These are phyloP conservation scores for Corythornis madagascariensis DNA, from an alignment of 2,113 vertebrate species.

Conservation along the genomic window DNA sequence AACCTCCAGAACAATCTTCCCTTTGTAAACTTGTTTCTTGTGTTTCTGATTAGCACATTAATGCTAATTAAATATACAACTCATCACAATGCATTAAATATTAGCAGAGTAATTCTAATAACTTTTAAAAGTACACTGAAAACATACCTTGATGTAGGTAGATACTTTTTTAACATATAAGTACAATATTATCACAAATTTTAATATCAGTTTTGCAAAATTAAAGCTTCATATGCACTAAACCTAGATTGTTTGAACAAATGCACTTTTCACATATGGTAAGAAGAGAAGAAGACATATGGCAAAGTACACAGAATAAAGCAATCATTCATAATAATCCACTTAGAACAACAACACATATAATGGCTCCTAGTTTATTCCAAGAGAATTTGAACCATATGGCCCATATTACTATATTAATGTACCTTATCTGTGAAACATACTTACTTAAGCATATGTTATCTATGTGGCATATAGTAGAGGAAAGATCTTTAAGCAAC, in stretches of 20 bases:
- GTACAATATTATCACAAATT: neutral
- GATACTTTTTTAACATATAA: neutral
- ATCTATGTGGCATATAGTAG: neutral
- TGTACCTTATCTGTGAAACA: constrained; percentile 1
- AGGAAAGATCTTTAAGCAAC: neutral
- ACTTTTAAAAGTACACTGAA: neutral
- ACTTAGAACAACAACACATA: constrained; percentile 2
- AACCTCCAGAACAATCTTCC: neutral
- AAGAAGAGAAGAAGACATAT: neutral
- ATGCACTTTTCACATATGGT: neutral
- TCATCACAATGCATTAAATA: neutral
- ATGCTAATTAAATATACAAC: neutral
- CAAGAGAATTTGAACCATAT: constrained; percentile 41
- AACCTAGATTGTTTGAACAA: neutral
- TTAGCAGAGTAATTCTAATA: neutral
- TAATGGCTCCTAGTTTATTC: constrained; percentile 51
- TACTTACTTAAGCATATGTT: neutral
- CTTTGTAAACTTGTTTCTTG: neutral
- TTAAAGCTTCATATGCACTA: neutral
- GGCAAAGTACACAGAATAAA: neutral
- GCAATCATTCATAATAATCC: neutral
- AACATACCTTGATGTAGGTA: neutral
- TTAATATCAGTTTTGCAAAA: neutral
- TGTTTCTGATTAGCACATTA: neutral
- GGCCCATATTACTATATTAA: constrained; percentile 7